Base-by-base conservation (phyloP, 1,140 invertebrate genomes). In the Polypedilum pembai region DNA sequence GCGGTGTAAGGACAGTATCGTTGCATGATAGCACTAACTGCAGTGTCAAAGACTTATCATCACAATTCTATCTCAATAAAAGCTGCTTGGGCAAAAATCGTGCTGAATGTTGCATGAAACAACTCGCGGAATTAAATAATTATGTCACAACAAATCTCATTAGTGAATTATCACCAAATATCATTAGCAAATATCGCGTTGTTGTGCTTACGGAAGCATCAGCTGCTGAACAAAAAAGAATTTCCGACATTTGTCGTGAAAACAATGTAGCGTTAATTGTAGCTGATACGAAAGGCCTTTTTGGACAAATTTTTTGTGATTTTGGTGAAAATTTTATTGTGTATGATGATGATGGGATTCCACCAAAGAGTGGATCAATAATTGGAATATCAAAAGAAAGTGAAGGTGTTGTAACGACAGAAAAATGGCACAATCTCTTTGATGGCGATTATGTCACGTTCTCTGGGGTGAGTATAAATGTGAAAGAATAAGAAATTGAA, bases 401-500 rank as follows among this genome's bases (percentile, higher is more conserved):
- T 73, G 90, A 96, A 79, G 92, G 92, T 74, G 88, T 95, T 65
- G 93, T 96, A 2, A 94, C 94, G 7, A 96, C 94, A 79, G 97
- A 99, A 81, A 90, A 91, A 0, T 87, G 94, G 10, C 94, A 96
- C 83, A 94, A 94, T 0, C 88, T 96, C 79, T 92, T 94, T 82
- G 93, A 98, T 86, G 97, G 96, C 41, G 96, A 99, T 82, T 91
- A 91, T 84, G 95, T 99, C 7, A 96, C 92, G 12, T 98, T 99
- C 82, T 90, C 88, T 75, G 94, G 92, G 84, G 84, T 85, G 77
- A 78, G 79, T 80, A n/a, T n/a, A 40, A 33, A 33, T 33, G 24
- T 5, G 24, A 33, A 33, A 33, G 5, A 33, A 33, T 33, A 5
- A 3, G 24, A 33, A 33, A 33, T 33, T n/a, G n/a, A n/a, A n/a